Percentiles rank a stretch among this genome's conserved stretches.
Conservation (phyloP, 2,113 vertebrate species). For the Megaceryle torquata region DNA sequence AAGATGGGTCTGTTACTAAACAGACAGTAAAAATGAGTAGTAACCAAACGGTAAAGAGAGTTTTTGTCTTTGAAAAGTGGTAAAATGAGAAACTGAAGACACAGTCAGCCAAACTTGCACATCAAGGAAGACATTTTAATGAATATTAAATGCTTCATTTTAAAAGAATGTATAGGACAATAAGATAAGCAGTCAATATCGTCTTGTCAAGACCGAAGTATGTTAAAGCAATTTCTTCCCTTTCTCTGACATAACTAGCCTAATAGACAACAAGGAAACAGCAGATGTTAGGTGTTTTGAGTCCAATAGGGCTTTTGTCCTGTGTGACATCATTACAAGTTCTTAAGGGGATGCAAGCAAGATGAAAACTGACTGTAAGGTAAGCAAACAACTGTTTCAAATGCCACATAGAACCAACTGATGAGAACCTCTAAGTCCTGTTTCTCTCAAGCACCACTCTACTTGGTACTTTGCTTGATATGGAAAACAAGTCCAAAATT, state of each 20-base stretch:
- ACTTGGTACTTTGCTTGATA: background rate
- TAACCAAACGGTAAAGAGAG: background rate
- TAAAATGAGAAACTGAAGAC: background rate
- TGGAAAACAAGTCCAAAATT: background rate
- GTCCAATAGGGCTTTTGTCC: background rate
- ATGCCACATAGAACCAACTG: background rate
- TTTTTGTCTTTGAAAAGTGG: background rate
- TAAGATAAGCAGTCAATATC: background rate
- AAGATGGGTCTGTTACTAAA: background rate
- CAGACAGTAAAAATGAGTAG: background rate
- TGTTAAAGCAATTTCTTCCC: background rate
- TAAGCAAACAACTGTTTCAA: accelerated
- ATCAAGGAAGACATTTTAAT: background rate
- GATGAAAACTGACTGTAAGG: background rate
- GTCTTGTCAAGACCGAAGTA: background rate
- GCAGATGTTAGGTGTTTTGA: background rate
- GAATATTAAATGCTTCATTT: background rate
- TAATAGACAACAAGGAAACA: background rate
- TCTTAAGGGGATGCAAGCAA: background rate
- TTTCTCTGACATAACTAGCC: background rate
- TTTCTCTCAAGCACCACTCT: background rate
- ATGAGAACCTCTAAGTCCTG: background rate
- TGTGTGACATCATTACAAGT: background rate
- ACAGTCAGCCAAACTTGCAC: background rate
- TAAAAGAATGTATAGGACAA: background rate